phyloP scores from a whole-genome alignment of 2,888 invertebrate species.

The Arctia plantaginis region DNA sequence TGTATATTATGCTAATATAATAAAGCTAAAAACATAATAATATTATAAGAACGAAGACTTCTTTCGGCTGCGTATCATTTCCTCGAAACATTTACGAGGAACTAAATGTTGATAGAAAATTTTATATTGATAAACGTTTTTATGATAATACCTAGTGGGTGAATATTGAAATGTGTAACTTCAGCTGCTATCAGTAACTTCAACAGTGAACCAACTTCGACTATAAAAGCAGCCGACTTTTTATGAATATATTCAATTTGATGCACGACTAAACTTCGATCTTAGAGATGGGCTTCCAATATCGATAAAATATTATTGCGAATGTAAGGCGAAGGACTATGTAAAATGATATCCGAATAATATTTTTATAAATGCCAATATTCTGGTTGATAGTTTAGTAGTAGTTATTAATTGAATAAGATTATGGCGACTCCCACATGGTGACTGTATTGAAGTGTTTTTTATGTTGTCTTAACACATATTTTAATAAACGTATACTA shows the following conservation, averaged over 20 bases:
- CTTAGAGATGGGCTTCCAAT: conserved; percentile 52
- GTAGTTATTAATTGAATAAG: conserved; percentile 9
- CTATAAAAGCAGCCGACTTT: conserved; percentile 57
- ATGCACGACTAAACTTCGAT: conserved; percentile 65
- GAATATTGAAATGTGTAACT: conserved; percentile 44
- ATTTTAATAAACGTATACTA: too few relatives aligned
- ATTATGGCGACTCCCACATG: neutral
- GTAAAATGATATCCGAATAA: conserved; percentile 37
- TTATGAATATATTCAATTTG: conserved; percentile 72
- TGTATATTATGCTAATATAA: neutral
- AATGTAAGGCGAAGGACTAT: conserved; percentile 32
- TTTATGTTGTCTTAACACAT: too few relatives aligned
- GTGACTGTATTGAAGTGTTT: neutral
- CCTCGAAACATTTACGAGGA: conserved; percentile 26
- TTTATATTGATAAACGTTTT: conserved; percentile 27
- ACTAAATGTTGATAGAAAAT: conserved; percentile 28
- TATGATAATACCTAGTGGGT: conserved; percentile 29
- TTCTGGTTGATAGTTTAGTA: conserved; percentile 22
- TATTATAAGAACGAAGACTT: neutral
- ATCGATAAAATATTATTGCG: conserved; percentile 55
- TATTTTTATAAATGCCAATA: conserved; percentile 11
- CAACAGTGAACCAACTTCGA: conserved; percentile 58
- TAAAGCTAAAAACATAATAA: neutral
- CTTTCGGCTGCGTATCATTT: conserved; percentile 10
- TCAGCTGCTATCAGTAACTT: conserved; percentile 52